phyloP scores from a whole-genome alignment of 2,797 vertebrate genomes.

The Poecilia wingei region DNA sequence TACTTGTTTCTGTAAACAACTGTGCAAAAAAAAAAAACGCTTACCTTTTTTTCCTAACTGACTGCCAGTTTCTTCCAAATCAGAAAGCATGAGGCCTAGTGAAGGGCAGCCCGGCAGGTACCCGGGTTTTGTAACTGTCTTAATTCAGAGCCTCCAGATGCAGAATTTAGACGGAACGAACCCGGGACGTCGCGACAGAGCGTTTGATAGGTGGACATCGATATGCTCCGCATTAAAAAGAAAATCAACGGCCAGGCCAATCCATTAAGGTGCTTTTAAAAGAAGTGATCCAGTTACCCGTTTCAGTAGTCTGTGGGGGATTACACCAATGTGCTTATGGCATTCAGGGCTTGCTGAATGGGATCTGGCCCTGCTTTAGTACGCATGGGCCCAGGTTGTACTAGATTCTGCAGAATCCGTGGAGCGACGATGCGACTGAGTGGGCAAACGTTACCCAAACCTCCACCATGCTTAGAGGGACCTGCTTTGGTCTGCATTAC shows the following conservation, averaged over 20 bases:
- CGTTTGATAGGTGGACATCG: conserved; percentile 66
- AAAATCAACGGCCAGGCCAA: conserved; percentile 81
- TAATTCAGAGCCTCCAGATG: conserved; percentile 59
- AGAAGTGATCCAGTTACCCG: conserved; percentile 87
- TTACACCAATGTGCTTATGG: conserved; percentile 88
- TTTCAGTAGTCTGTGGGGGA: conserved; percentile 85
- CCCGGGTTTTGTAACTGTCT: conserved; percentile 61
- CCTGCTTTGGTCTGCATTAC: conserved; percentile 6
- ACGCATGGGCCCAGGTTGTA: conserved; percentile 63
- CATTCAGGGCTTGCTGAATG: conserved; percentile 78
- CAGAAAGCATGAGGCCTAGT: conserved; percentile 61
- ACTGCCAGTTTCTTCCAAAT: conserved; percentile 42
- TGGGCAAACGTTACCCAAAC: background rate
- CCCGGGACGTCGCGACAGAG: conserved; percentile 41
- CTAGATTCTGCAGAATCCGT: conserved; percentile 63
- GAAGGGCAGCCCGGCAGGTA: conserved; percentile 57
- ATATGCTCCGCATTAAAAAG: conserved; percentile 75
- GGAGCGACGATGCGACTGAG: conserved; percentile 37
- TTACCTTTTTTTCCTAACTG: background rate
- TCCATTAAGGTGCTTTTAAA: conserved; percentile 88
- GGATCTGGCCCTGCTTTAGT: conserved; percentile 76
- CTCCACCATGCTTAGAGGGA: background rate
- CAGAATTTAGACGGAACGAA: conserved; percentile 45
- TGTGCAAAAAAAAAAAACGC: conserved; percentile 12
- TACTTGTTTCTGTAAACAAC: conserved; percentile 32